Evolutionary conservation across 2,888 invertebrate species (phyloP), one percentile per base, ranked within the genome.

Genomic region (Hirtodrosophila cameraria): DNA sequence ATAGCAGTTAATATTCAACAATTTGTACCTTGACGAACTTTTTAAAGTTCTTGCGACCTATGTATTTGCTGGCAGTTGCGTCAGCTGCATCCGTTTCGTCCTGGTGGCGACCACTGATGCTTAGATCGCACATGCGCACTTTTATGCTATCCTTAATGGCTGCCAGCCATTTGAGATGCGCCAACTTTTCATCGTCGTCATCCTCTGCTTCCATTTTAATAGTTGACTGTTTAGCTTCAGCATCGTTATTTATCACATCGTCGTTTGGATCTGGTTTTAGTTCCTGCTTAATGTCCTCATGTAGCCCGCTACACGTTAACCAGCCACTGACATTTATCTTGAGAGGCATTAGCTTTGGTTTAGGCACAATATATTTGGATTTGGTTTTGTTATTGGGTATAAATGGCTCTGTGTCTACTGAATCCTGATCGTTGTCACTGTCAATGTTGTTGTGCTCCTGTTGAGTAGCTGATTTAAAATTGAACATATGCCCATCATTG

Each of bases 1-100:
- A n/a, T n/a, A n/a, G n/a, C n/a, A n/a, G n/a, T n/a, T n/a, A n/a
- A n/a, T n/a, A n/a, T n/a, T n/a, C n/a, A n/a, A 9, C 36, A n/a
- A 2, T 9, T 1, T 2, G 8, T 75, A 90, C 90, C 89, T 90
- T 90, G 2, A 86, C 76, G 63, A 90, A 90, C 16, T 80, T 84
- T 42, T 90, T 90, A 28, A 88, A 90, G 59, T 90, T 90, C 52
- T 78, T 88, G 11, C 71, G 70, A n/a, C 46, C 52, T 27, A 38
- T 62, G 33, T 59, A 60, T 7, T 73, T 54, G 15, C 15, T 61
- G 4, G 50, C 35, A 13, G 39, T 30, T 4, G 18, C 39, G 27
- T 41, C 48, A 1, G 46, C 28, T 7, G 35, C 46, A 33, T 77
- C 73, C 1, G 46, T 39, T 23, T 65, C 53, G 5, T 62, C 62